Evolutionary conservation across 2,797 vertebrate species (phyloP).

Genomic region (Mastacembelus armatus): DNA sequence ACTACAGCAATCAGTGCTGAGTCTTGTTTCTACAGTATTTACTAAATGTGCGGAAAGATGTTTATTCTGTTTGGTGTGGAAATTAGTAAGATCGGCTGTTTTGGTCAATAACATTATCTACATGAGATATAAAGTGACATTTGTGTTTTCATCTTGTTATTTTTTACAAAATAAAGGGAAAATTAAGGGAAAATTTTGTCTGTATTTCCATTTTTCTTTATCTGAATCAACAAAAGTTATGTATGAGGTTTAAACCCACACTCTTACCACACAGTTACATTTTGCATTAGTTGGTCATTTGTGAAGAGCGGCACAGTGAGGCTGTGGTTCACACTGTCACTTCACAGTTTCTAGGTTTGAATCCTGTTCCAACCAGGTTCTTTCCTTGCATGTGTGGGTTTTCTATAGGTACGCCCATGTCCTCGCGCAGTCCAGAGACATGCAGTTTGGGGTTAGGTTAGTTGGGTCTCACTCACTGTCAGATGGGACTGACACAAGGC

Average conservation of each 20-base stretch:
- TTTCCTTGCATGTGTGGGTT: too few relatives aligned
- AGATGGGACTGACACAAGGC: too few relatives aligned
- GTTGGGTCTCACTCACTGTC: too few relatives aligned
- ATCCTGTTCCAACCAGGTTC: too few relatives aligned
- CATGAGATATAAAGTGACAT: slow-evolving; percentile 10
- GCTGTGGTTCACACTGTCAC: too few relatives aligned
- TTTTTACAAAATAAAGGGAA: not conserved
- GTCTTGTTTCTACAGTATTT: not conserved
- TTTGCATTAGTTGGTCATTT: not conserved
- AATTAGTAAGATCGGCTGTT: slow-evolving; percentile 21
- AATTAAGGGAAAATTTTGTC: not conserved
- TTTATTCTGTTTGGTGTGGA: slow-evolving; percentile 24
- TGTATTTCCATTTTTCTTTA: not conserved
- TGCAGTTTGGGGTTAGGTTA: too few relatives aligned
- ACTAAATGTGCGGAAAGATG: slow-evolving; percentile 14
- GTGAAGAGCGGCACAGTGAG: too few relatives aligned
- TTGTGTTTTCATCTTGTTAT: slow-evolving; percentile 7
- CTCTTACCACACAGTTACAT: not conserved
- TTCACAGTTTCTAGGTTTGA: too few relatives aligned
- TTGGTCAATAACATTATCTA: slow-evolving; percentile 18
- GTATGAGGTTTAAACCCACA: not conserved
- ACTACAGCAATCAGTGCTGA: not conserved
- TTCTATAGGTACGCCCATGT: too few relatives aligned
- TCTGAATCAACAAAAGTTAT: slow-evolving; percentile 17
- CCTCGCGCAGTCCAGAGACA: too few relatives aligned